These are phyloP conservation scores for Pseudomugil tenellus DNA, from an alignment of 2,797 vertebrate species.

Conservation along the genomic window DNA sequence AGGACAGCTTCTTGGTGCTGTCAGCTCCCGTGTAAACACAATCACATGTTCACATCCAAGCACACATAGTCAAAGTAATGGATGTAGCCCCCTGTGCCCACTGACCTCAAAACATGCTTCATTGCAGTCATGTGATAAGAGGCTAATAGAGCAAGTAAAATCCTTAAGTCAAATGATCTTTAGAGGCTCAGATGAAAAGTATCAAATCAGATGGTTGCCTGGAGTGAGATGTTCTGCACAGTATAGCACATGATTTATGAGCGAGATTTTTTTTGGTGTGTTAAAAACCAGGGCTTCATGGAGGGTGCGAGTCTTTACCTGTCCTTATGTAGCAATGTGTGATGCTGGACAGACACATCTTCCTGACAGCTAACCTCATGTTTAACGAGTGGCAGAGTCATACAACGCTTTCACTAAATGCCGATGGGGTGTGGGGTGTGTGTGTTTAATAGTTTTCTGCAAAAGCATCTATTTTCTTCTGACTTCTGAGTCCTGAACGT, in stretches of 20 bases:
- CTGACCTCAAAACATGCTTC: constrained; percentile 51
- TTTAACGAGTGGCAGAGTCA: constrained; percentile 40
- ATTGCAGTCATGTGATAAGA: constrained; percentile 44
- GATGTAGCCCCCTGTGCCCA: constrained; percentile 22
- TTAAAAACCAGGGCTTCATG: constrained; percentile 47
- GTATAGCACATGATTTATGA: constrained; percentile 47
- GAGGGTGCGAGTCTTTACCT: constrained; percentile 44
- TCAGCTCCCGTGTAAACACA: constrained; percentile 33
- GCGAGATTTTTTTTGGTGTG: constrained; percentile 14
- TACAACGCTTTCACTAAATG: constrained; percentile 35
- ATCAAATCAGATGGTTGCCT: constrained; percentile 39
- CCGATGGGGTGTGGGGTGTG: constrained; percentile 37
- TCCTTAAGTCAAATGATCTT: constrained; percentile 35
- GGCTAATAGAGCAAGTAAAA: constrained; percentile 54
- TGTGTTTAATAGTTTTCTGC: constrained; percentile 61
- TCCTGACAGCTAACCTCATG: constrained; percentile 42
- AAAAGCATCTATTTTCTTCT: constrained; percentile 63
- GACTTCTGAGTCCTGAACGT: constrained; percentile 56
- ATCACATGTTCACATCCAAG: constrained; percentile 33
- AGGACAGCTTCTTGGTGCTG: constrained; percentile 13
- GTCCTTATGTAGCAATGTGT: constrained; percentile 44
- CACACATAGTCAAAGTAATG: constrained; percentile 24
- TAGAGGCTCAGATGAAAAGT: constrained; percentile 32
- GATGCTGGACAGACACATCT: constrained; percentile 40
- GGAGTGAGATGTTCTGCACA: constrained; percentile 40